A percentile compares a stretch with the other conserved stretches of the same genome.
phyloP scores from a whole-genome alignment of 2,113 vertebrate species.

The Hipposideros armiger region DNA sequence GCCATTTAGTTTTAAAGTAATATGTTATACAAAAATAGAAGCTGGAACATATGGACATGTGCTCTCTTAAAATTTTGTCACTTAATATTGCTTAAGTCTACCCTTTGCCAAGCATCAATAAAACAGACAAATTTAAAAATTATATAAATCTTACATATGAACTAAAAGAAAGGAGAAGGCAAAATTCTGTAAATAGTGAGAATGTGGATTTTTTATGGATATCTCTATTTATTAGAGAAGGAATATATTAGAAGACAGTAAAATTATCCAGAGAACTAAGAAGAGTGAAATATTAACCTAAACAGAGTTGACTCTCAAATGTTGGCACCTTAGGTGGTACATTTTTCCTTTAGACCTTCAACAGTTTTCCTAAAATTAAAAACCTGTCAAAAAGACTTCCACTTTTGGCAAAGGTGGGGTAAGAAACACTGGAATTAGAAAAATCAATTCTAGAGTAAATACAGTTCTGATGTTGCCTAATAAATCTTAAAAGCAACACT shows the following conservation, averaged over 20 bases:
- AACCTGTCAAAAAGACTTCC: conserved; percentile 21
- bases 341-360: not conserved
- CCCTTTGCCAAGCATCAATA: not conserved
- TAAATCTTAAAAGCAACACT: conserved; percentile 36
- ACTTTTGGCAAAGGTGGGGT: not conserved
- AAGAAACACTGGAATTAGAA: conserved; percentile 33
- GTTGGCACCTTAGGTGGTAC: not conserved
- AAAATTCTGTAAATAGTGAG: conserved; percentile 22
- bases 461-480: not conserved
- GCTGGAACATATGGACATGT: not conserved
- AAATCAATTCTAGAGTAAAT: conserved; percentile 62
- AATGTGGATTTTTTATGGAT: not conserved
- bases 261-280: not conserved
- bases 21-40: not conserved
- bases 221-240: not conserved
- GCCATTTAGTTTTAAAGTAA: not conserved
- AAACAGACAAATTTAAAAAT: conserved; percentile 13
- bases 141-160: not conserved
- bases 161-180: not conserved
- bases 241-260: not conserved
- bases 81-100: not conserved
- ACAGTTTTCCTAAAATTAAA: conserved; percentile 44
- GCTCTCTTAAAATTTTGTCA: not conserved
- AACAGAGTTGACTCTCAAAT: not conserved
- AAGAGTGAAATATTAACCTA: not conserved